These are phyloP conservation scores for Sinocyclocheilus anshuiensis DNA, from an alignment of 2,113 vertebrate genomes.

Conservation along the genomic window DNA sequence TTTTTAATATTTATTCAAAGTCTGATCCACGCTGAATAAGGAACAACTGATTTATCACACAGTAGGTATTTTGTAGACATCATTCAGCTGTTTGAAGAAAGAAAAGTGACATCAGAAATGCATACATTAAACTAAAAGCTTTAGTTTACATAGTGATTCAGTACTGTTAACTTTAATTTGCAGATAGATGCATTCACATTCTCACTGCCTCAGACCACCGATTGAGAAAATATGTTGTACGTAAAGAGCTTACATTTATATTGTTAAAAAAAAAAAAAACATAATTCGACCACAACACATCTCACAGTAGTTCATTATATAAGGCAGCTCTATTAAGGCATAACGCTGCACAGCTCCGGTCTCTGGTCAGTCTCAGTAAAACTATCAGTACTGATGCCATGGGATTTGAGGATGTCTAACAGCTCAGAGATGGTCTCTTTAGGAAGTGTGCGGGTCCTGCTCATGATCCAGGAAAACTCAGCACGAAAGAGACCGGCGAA, in stretches of 20 bases:
- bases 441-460: slow-evolving; percentile 76
- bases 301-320: neutral
- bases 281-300: neutral
- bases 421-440: slow-evolving; percentile 76
- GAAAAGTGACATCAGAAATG: neutral
- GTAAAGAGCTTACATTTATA: neutral
- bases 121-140: neutral
- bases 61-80: neutral
- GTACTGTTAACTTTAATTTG: neutral
- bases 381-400: slow-evolving; percentile 71
- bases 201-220: neutral
- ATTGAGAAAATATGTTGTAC: neutral
- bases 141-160: neutral
- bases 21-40: neutral
- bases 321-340: slow-evolving; percentile 34
- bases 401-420: slow-evolving; percentile 72
- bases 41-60: neutral
- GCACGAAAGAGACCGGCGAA: slow-evolving; percentile 70
- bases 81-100: neutral
- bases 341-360: slow-evolving; percentile 67
- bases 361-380: slow-evolving; percentile 77
- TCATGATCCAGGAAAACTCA: slow-evolving; percentile 82
- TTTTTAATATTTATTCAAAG: neutral
- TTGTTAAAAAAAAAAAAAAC: neutral
- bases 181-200: slow-evolving; percentile 44